Evolutionary conservation across 2,888 invertebrate genomes (phyloP), one percentile per base, ranked within the genome.

Genomic region (Isoperla grammatica): DNA sequence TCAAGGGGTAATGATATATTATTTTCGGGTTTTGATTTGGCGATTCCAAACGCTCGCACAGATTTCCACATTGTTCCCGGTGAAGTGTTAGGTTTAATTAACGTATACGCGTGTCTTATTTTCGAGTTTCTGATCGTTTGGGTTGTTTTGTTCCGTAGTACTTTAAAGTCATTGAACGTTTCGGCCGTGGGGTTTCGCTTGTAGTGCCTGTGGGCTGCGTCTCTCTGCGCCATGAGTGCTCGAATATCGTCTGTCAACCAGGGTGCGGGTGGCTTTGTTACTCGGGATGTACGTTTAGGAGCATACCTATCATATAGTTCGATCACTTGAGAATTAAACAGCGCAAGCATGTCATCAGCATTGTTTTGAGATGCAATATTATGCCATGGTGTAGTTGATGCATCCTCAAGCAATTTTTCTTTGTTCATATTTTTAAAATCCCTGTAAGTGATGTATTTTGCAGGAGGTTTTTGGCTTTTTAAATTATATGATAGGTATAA

Each of bases 171-270:
- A 29, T 4, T 6, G 8, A 29, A 29, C 4, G 29, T 29, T 4
- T 29, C 29, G 8, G 4, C 8, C 4, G 4, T 29, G 8, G 29
- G 29, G 29, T 29, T 29, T 29, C 29, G 23, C 15, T 37, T 37
- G 2, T 35, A 39, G 8, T 39, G n/a, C n/a, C 15, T 39, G 17
- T 37, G 20, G 11, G 54, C 54, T 12, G 54, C 54, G 12, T 54
- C 17, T n/a, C 54, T 12, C 40, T 17, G 29, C 12, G 54, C 15
- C 54, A 54, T 54, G 9, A 54, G 17, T 6, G 54, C 8, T 11
- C 11, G 37, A n/a, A 37, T 54, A 2, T n/a, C 29, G n/a, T 54
- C 19, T 2, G 54, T 54, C 35, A 54, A 29, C 54, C 54, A 54
- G 8, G 39, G 13, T 8, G 54, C 37, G 6, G 54, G 39, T n/a